These are phyloP conservation scores for Takifugu bimaculatus DNA, from an alignment of 2,113 vertebrate species.

Conservation along the genomic window DNA sequence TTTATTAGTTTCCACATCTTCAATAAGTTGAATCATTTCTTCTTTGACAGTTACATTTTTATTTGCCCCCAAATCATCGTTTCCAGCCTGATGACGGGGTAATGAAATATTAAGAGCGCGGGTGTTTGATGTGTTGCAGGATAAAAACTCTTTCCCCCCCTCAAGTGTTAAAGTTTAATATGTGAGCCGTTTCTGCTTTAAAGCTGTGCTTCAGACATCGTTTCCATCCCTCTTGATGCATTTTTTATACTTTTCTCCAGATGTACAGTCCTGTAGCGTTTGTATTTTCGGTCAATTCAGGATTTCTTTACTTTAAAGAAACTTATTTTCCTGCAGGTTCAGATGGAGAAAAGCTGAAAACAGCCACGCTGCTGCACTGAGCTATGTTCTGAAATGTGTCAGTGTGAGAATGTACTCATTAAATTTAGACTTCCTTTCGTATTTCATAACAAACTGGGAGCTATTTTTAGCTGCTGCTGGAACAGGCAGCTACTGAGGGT, in stretches of 20 bases:
- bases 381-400: conserved; percentile 43
- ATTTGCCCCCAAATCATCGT: too few species aligned
- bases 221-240: background rate
- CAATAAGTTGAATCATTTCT: too few species aligned
- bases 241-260: conserved; percentile 6
- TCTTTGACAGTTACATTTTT: too few species aligned
- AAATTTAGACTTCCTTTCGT: conserved; percentile 62
- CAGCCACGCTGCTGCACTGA: conserved; percentile 33
- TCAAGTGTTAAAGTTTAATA: conserved; percentile 22
- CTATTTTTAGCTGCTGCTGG: conserved; percentile 66
- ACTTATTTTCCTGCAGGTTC: conserved; percentile 4
- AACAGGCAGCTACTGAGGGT: conserved; percentile 47
- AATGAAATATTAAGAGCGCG: too few species aligned
- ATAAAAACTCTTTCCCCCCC: conserved; percentile 7
- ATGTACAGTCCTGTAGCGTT: conserved; percentile 36
- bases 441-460: conserved; percentile 64
- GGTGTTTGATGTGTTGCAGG: too few species aligned
- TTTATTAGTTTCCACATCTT: too few species aligned
- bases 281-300: conserved; percentile 19
- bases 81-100: too few species aligned
- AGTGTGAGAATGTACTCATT: conserved; percentile 58
- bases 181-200: conserved; percentile 2
- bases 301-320: conserved; percentile 44
- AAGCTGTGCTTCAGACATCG: conserved; percentile 27
- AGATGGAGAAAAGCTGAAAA: conserved; percentile 13